Conservation (phyloP, 1,140 invertebrate species). For the Drosophila simulans region DNA sequence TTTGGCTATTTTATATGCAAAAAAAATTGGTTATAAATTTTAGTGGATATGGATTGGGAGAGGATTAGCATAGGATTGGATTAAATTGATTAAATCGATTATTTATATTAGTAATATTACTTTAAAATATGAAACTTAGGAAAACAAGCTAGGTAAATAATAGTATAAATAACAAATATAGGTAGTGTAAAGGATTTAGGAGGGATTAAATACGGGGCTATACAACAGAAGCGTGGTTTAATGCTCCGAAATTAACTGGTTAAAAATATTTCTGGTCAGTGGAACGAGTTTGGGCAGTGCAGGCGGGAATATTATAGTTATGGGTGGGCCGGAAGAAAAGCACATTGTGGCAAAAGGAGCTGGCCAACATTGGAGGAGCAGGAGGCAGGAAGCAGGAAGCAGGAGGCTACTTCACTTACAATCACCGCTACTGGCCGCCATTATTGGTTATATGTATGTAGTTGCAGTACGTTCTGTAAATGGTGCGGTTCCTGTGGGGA, state of each 20-base stretch:
- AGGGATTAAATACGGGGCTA: neutral
- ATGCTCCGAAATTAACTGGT: too few species aligned
- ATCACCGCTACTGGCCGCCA: conserved; percentile 73
- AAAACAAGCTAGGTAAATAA: neutral
- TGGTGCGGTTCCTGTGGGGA: conserved; percentile 73
- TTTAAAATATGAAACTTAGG: neutral
- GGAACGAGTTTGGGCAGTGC: neutral
- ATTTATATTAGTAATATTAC: neutral
- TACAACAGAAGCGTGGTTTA: neutral
- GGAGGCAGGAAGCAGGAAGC: conserved; percentile 15
- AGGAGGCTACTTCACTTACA: conserved; percentile 62
- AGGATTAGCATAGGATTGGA: neutral
- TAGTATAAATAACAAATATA: too few species aligned
- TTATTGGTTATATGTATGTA: conserved; percentile 40
- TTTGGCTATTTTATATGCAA: conserved; percentile 48
- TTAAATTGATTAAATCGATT: neutral
- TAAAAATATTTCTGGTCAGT: neutral
- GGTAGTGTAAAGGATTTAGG: neutral
- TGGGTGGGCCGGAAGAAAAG: neutral
- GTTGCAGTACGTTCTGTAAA: conserved; percentile 22
- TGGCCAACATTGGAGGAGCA: conserved; percentile 14
- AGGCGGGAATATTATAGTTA: neutral
- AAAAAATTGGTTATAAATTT: neutral
- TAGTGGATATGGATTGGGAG: neutral
- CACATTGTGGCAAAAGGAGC: neutral